Percentiles rank a stretch among this genome's conserved stretches.
These are phyloP conservation scores for Amphipoea lucens DNA, from an alignment of 2,888 invertebrate genomes.

Conservation along the genomic window DNA sequence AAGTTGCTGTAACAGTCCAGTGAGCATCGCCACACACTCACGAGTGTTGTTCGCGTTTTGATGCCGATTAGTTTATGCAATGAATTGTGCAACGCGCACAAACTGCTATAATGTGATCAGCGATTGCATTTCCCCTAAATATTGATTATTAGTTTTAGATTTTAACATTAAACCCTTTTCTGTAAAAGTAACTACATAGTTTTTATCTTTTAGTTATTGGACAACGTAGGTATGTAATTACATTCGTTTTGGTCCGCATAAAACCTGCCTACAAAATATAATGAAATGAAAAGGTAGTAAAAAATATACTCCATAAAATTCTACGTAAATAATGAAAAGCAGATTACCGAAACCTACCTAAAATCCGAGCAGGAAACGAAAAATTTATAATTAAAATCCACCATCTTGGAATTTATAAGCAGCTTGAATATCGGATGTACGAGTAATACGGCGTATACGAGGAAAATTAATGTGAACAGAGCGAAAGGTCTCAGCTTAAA, in stretches of 20 bases:
- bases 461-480: slow-evolving; percentile 6
- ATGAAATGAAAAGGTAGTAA: neutral
- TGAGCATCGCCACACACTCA: slow-evolving; percentile 32
- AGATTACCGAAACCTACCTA: neutral
- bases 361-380: neutral
- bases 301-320: slow-evolving; percentile 2
- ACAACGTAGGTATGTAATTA: neutral
- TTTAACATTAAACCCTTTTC: neutral
- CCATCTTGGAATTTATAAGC: slow-evolving; percentile 23
- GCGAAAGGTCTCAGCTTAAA: slow-evolving; percentile 1
- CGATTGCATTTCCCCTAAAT: slow-evolving; percentile 19
- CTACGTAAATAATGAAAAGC: neutral
- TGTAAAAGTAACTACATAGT: neutral
- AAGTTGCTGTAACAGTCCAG: slow-evolving; percentile 37
- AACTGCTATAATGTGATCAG: slow-evolving; percentile 19
- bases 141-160: neutral
- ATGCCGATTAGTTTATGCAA: slow-evolving; percentile 56
- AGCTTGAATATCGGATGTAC: slow-evolving; percentile 21
- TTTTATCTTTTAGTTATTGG: neutral
- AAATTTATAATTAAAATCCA: slow-evolving; percentile 11
- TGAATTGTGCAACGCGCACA: slow-evolving; percentile 54
- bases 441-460: slow-evolving; percentile 2
- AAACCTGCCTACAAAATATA: neutral
- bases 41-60: slow-evolving; percentile 41
- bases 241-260: neutral